Conservation (phyloP, 1,140 invertebrate genomes). For the Aphaenogaster floridana region DNA sequence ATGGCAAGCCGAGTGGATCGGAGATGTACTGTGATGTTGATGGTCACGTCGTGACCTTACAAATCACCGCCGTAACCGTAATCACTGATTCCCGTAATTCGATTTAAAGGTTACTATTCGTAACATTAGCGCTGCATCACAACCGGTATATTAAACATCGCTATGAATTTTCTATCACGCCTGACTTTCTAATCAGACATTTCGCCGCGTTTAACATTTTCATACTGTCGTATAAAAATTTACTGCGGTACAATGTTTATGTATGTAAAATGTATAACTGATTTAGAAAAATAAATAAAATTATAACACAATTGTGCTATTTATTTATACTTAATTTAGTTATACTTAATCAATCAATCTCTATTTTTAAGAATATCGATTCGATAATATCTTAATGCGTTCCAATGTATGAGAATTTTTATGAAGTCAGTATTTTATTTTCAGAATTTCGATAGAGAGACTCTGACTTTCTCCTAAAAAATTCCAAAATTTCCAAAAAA, state of each 20-base stretch:
- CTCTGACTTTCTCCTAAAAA: too few species aligned
- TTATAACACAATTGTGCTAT: neutral
- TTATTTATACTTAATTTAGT: neutral
- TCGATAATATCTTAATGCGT: too few species aligned
- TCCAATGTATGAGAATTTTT: too few species aligned
- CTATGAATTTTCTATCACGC: neutral
- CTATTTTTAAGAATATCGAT: too few species aligned
- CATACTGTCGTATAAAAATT: neutral
- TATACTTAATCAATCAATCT: neutral
- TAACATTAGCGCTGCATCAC: neutral
- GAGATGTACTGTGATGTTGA: conserved; percentile 46
- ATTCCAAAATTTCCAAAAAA: too few species aligned
- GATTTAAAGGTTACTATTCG: conserved; percentile 28
- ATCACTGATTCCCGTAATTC: conserved; percentile 65
- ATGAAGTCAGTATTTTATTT: too few species aligned
- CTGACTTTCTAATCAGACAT: neutral
- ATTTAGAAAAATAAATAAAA: neutral
- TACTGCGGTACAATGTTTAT: too few species aligned
- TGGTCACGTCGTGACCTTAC: conserved; percentile 37
- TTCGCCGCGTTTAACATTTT: neutral
- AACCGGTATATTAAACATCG: neutral
- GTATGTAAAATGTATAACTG: neutral
- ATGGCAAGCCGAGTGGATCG: conserved; percentile 42
- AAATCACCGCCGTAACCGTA: conserved; percentile 31
- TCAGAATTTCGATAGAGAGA: too few species aligned